Evolutionary conservation across 2,113 vertebrate species (phyloP), one percentile per base, ranked within the genome.

Genomic region (Monarcha castaneiventris): DNA sequence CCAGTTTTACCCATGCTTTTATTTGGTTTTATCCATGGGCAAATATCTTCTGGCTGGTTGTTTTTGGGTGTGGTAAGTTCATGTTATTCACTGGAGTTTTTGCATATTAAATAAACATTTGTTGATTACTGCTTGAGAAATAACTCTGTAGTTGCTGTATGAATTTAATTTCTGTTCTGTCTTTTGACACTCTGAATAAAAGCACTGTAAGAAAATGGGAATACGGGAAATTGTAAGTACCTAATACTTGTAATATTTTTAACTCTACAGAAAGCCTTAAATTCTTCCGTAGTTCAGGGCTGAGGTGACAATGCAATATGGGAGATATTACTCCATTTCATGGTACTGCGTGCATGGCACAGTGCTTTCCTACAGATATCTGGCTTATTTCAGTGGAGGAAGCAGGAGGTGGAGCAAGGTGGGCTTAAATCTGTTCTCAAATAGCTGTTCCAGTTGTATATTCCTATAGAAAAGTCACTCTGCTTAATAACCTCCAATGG

Each of bases 401-500:
- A 83, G 83, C 33, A 71, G 80, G 41, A 84, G 56, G 87, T 87
- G 79, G 75, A 91, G 92, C 78, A 71, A 44, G 52, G 29, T 54
- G 41, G 54, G 62, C 33, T 84, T 94, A 82, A 95, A 87, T 85
- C 78, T 73, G 30, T 26, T 32, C 74, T 84, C 44, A 72, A 51
- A 83, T 8, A 23, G 67, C 56, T 63, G 46, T 39, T 72, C 71
- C 73, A 66, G 67, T 79, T 56, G 55, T 94, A 64, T 90, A 68
- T 94, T 86, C 48, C 61, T 51, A 10, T 58, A 84, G 95, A 88
- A 93, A 90, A 84, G 52, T 84, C 48, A 67, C 39, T 94, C 64
- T 68, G 41, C 71, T 93, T 95, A 78, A 84, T 87, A 96, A 96
- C 89, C 62, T 75, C 73, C 95, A 94, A 62, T 89, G 41, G 77